phyloP scores from a whole-genome alignment of 2,797 vertebrate species.

The Labeo calbasu region DNA sequence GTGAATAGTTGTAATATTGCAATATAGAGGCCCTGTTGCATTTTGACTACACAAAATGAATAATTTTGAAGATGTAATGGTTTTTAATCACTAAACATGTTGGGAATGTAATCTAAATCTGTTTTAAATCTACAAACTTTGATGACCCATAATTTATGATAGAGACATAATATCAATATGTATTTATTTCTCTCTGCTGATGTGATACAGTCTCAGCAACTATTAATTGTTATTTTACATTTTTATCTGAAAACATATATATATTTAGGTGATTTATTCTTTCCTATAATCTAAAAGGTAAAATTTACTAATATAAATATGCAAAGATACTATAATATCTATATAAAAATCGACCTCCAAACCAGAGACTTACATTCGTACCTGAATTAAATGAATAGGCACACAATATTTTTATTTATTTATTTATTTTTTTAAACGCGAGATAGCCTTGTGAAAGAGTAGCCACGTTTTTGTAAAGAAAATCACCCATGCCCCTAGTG shows the following conservation, averaged over 20 bases:
- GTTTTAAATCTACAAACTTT: neutral
- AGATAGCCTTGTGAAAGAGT: neutral
- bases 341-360: too few relatives aligned
- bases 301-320: too few relatives aligned
- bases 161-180: neutral
- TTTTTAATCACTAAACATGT: neutral
- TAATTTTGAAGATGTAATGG: neutral
- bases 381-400: neutral
- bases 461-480: neutral
- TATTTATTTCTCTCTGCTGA: neutral
- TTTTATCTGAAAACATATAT: neutral
- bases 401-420: neutral
- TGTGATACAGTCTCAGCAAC: neutral
- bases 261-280: neutral
- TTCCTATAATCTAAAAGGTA: neutral
- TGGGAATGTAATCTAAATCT: neutral
- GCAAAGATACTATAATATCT: too few relatives aligned
- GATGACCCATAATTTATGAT: neutral
- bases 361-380: neutral
- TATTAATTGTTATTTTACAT: neutral
- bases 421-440: neutral
- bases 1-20: neutral
- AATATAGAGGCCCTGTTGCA: neutral
- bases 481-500: slow-evolving; percentile 21
- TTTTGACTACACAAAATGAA: neutral